Conservation (phyloP, 1,140 invertebrate genomes). For the Drosophila kikkawai region DNA sequence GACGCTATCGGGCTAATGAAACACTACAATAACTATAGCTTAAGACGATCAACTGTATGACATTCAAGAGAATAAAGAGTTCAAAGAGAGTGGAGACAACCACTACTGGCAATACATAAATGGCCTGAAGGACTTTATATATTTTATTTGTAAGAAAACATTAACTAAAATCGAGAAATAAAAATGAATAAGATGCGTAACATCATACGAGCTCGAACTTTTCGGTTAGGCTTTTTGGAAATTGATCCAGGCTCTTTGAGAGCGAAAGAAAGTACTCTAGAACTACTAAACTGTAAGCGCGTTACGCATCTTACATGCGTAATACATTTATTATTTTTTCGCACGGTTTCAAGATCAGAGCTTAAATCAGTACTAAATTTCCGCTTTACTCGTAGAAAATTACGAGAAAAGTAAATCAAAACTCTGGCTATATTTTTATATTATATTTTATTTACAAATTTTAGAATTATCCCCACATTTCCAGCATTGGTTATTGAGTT, state of each 20-base stretch:
- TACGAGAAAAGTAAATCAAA: too few relatives aligned
- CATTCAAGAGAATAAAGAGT: slow-evolving; percentile 64
- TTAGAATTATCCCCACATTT: background rate
- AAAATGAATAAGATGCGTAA: background rate
- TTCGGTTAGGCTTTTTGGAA: too few relatives aligned
- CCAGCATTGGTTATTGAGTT: background rate
- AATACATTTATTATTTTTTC: too few relatives aligned
- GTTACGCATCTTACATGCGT: too few relatives aligned
- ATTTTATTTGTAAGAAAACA: background rate
- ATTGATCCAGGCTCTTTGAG: too few relatives aligned
- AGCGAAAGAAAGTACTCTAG: too few relatives aligned
- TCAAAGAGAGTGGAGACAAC: slow-evolving; percentile 31
- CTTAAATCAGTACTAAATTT: too few relatives aligned
- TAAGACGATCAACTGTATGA: slow-evolving; percentile 50
- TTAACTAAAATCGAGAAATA: background rate
- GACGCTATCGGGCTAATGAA: slow-evolving; percentile 57
- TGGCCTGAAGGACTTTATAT: background rate
- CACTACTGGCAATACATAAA: slow-evolving; percentile 2
- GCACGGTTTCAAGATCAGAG: too few relatives aligned
- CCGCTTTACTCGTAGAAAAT: too few relatives aligned
- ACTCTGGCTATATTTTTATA: background rate
- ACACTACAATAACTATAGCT: slow-evolving; percentile 58
- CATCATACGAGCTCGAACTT: too few relatives aligned
- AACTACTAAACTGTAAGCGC: too few relatives aligned
- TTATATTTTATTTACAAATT: background rate